Evolutionary conservation across 1,140 invertebrate species (phyloP), one percentile per base, ranked within the genome.

Genomic region (Trichomalopsis sarcophagae): DNA sequence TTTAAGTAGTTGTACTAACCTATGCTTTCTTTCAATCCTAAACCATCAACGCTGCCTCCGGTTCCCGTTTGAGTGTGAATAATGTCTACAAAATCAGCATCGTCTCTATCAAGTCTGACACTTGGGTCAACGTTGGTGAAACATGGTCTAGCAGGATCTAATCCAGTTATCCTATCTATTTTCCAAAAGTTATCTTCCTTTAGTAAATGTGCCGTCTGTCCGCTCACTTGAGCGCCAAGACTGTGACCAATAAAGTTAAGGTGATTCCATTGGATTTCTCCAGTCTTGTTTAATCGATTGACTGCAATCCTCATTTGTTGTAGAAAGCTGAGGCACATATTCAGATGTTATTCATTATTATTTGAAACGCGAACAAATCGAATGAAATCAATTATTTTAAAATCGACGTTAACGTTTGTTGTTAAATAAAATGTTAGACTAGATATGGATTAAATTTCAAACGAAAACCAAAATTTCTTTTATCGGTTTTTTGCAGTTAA

Each of bases 91-190:
- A 95, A 96, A 23, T 94, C 90, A 0, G 96, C 95, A 87, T 96
- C 95, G 0, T 90, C 90, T 66, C 91, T 90, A 87, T 95, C 94
- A 36, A 96, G 89, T 33, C 94, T 91, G 80, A 94, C 91, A 0
- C 89, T 88, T 0, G 90, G 76, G 73, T 94, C 91, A 0, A 91
- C 89, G 2, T 93, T 93, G 47, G 91, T 88, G 87, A 96, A 96
- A 85, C 95, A 95, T 3, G 95, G 95, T 77, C 95, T 94, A 0
- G 95, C 95, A n/a, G 95, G 95, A 90, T 96, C 95, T 66, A 95
- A 88, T 36, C 94, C 95, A 90, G 90, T 91, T 86, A 95, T 93
- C 44, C 94, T 90, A 4, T 85, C 30, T 2, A 93, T 86, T 17
- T 10, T 87, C 81, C 81, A 83, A 66, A 86, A 86, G 14, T 5